A percentile compares a stretch with the other conserved stretches of the same genome.
phyloP scores from a whole-genome alignment of 2,113 vertebrate species.

The Gallinago jamesoni region DNA sequence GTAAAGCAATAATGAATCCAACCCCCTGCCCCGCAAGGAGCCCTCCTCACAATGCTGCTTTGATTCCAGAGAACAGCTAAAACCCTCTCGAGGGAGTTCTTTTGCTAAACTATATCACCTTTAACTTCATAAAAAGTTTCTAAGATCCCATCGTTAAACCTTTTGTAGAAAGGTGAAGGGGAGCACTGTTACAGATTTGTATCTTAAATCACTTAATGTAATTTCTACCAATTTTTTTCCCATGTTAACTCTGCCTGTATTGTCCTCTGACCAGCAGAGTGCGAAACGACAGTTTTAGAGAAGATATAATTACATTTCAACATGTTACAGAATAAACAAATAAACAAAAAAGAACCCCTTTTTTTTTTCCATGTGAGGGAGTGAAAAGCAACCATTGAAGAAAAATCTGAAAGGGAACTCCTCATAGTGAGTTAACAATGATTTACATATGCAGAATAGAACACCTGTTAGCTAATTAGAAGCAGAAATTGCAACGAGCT shows the following conservation, averaged over 20 bases:
- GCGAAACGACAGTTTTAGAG: not conserved
- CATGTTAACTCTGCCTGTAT: not conserved
- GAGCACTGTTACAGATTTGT: not conserved
- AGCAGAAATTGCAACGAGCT: not conserved
- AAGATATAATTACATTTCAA: conserved; percentile 9
- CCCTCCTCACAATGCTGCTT: not conserved
- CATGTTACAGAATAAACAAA: not conserved
- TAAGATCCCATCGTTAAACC: not conserved
- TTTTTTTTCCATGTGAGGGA: not conserved
- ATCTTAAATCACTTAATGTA: not conserved
- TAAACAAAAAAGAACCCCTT: too few relatives aligned
- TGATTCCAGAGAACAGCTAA: not conserved
- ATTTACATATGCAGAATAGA: not conserved
- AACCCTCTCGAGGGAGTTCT: not conserved
- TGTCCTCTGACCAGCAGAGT: not conserved
- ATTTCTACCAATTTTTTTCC: not conserved
- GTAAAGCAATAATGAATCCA: not conserved
- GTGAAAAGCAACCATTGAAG: not conserved
- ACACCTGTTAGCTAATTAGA: conserved; percentile 27
- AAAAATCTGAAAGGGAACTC: not conserved
- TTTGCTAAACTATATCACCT: not conserved
- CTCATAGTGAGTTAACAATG: not conserved
- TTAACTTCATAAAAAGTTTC: not conserved
- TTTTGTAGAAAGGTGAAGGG: not conserved
- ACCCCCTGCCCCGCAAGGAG: not conserved